phyloP scores from a whole-genome alignment of 2,113 vertebrate genomes.

The Stictonetta naevosa region DNA sequence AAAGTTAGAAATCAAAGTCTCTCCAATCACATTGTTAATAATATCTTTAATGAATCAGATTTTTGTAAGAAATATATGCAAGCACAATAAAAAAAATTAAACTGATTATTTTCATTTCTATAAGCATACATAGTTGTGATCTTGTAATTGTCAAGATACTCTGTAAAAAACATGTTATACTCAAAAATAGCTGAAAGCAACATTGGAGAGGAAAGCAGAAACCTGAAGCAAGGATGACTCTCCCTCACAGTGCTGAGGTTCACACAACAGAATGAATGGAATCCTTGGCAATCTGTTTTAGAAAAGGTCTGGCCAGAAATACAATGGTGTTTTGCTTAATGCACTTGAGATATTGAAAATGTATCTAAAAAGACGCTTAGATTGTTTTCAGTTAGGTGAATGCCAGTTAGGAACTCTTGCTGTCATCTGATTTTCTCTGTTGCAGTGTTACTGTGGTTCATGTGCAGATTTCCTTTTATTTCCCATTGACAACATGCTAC shows the following conservation, averaged over 20 bases:
- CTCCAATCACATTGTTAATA: conserved; percentile 15
- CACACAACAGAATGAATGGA: conserved; percentile 18
- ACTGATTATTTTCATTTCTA: conserved; percentile 55
- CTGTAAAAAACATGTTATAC: neutral
- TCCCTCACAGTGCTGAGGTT: neutral
- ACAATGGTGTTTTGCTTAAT: neutral
- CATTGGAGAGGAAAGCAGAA: neutral
- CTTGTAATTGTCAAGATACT: conserved; percentile 6
- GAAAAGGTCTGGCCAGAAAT: conserved; percentile 6
- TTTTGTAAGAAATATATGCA: conserved; percentile 62
- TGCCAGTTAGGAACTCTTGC: neutral
- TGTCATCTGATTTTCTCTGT: neutral
- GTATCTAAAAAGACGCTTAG: neutral
- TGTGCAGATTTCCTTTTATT: neutral
- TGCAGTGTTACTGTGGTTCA: neutral
- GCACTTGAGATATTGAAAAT: neutral
- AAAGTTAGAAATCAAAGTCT: neutral
- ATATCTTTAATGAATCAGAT: conserved; percentile 15
- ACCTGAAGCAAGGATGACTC: neutral
- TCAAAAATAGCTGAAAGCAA: neutral
- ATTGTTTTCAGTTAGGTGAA: neutral
- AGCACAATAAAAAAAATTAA: conserved; percentile 28
- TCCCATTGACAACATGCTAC: neutral
- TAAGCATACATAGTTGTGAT: conserved; percentile 33
- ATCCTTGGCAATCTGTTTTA: conserved; percentile 19